Evolutionary conservation across 2,888 invertebrate genomes (phyloP).

Genomic region (Homarus gammarus): DNA sequence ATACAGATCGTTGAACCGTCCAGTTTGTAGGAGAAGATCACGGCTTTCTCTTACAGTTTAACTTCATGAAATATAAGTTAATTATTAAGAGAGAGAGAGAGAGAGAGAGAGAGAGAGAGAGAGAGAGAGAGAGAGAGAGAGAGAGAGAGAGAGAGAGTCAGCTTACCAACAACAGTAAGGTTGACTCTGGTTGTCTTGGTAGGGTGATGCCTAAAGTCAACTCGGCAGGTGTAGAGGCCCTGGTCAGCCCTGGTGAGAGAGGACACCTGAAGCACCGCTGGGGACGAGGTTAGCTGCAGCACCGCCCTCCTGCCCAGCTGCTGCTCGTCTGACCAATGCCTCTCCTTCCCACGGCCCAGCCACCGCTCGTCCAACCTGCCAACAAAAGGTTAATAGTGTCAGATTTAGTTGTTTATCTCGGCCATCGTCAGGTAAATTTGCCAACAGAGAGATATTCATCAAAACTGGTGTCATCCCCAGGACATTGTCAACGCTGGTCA

Average conservation of each 20-base stretch:
- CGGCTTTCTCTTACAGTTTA: too few relatives aligned
- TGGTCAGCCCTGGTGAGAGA: constrained; percentile 49
- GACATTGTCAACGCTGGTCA: too few relatives aligned
- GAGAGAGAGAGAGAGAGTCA: not conserved
- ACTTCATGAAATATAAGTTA: too few relatives aligned
- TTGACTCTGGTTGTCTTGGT: constrained; percentile 70
- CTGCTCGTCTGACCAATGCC: constrained; percentile 49
- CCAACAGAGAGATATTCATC: too few relatives aligned
- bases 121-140: not conserved
- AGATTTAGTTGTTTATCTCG: too few relatives aligned
- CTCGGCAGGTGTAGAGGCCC: constrained; percentile 69
- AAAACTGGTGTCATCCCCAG: too few relatives aligned
- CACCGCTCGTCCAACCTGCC: not conserved
- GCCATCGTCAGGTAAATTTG: too few relatives aligned
- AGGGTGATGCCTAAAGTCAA: constrained; percentile 67
- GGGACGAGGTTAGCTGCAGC: constrained; percentile 54
- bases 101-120: not conserved
- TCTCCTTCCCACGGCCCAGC: not conserved
- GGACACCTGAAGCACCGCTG: constrained; percentile 53
- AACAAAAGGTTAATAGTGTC: too few relatives aligned
- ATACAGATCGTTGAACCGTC: not conserved
- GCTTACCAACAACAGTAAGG: constrained; percentile 68
- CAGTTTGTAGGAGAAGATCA: too few relatives aligned
- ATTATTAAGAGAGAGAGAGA: too few relatives aligned
- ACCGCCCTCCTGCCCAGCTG: constrained; percentile 58